Conservation (phyloP, 2,113 vertebrate genomes). For the Macroglossus sobrinus region DNA sequence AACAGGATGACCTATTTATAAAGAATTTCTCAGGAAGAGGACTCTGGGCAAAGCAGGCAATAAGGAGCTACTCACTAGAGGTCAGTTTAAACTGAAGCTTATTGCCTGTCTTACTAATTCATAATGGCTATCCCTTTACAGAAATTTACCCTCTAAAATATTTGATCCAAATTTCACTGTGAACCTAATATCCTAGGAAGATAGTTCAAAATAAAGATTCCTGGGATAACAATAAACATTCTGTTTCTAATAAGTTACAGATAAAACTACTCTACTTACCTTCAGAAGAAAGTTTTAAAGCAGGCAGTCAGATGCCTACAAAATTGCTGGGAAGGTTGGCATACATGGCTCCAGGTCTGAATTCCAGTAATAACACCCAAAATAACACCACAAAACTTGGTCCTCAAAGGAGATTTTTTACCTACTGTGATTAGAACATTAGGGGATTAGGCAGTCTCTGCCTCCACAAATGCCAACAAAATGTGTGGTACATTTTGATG, state of each 20-base stretch:
- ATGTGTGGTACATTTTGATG: background rate
- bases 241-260: background rate
- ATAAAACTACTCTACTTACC: background rate
- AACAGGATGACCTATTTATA: background rate
- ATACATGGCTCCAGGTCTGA: background rate
- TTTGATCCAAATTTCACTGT: background rate
- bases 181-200: background rate
- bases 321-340: background rate
- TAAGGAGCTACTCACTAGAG: background rate
- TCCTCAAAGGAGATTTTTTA: background rate
- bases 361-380: background rate
- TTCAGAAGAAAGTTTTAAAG: constrained; percentile 7
- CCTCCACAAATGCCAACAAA: background rate
- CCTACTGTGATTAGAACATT: background rate
- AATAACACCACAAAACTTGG: background rate
- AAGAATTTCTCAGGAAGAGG: background rate
- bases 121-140: background rate
- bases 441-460: background rate
- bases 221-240: background rate
- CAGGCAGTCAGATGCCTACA: background rate
- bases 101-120: background rate
- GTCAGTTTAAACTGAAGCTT: background rate
- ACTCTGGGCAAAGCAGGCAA: background rate
- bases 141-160: background rate
- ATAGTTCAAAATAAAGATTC: background rate